Percentiles rank a stretch among this genome's conserved stretches.
Conservation (phyloP, 2,113 vertebrate species). For the Menura novaehollandiae region DNA sequence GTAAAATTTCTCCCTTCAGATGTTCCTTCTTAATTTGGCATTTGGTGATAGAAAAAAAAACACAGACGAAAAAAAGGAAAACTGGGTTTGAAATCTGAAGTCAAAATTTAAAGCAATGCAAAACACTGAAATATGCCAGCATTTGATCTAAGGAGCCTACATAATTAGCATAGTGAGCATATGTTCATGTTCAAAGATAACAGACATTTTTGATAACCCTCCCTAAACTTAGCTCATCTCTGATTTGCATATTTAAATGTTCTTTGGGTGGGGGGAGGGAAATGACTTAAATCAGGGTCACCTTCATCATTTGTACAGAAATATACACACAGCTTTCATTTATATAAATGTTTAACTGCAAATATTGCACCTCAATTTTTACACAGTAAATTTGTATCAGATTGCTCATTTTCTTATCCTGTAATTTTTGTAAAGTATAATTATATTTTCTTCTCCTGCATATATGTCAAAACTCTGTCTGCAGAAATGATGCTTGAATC, state of each 20-base stretch:
- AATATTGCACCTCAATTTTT: background rate
- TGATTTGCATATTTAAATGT: constrained; percentile 28
- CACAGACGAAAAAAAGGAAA: background rate
- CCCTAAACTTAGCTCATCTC: background rate
- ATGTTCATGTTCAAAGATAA: constrained; percentile 34
- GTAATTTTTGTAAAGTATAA: background rate
- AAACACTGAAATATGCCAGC: background rate
- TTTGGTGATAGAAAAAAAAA: background rate
- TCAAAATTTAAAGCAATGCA: background rate
- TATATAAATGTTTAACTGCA: background rate
- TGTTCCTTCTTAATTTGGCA: background rate
- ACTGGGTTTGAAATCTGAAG: background rate
- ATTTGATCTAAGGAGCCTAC: background rate
- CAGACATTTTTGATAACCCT: constrained; percentile 35
- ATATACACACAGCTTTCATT: background rate
- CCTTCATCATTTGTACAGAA: background rate
- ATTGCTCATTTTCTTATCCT: background rate
- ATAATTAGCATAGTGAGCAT: constrained; percentile 23
- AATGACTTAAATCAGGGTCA: background rate
- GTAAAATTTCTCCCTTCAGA: background rate
- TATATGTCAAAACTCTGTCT: background rate
- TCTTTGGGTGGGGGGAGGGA: background rate
- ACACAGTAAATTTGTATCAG: background rate
- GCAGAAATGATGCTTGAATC: background rate
- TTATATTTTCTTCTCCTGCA: background rate